These are phyloP conservation scores for Tuta absoluta DNA, from an alignment of 2,888 invertebrate species.

Conservation along the genomic window DNA sequence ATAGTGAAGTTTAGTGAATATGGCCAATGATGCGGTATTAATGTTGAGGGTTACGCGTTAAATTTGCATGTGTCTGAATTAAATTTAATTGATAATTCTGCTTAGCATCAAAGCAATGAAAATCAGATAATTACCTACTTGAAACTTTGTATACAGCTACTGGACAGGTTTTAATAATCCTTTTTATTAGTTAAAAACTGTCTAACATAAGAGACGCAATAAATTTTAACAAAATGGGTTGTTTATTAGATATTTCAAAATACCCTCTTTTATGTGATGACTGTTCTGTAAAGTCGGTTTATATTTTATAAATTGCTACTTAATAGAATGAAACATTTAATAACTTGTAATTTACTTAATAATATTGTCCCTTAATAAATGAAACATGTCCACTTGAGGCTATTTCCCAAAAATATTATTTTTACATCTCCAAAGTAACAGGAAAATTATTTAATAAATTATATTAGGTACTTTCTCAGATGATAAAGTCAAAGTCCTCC, in stretches of 20 bases:
- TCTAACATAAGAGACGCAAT: too few species aligned
- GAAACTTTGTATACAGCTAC: background rate
- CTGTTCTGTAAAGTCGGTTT: too few species aligned
- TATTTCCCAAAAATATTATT: background rate
- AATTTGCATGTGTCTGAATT: constrained; percentile 16
- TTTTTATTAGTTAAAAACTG: too few species aligned
- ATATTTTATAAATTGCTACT: too few species aligned
- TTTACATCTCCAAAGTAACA: background rate
- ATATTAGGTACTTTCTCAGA: background rate
- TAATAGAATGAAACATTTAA: too few species aligned
- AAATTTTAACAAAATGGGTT: too few species aligned
- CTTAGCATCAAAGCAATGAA: background rate
- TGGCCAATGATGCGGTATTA: constrained; percentile 41
- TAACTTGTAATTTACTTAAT: background rate
- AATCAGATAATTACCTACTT: background rate
- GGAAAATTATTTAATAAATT: constrained; percentile 8
- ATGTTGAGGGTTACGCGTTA: constrained; percentile 8
- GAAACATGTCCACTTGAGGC: background rate
- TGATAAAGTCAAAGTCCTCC: constrained; percentile 19
- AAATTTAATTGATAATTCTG: background rate
- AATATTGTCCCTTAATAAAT: background rate
- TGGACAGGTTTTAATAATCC: too few species aligned
- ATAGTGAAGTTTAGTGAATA: constrained; percentile 40
- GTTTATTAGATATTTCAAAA: too few species aligned
- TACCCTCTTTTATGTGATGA: too few species aligned